Conservation (phyloP, 2,797 vertebrate genomes). For the Aulostomus chinensis region DNA sequence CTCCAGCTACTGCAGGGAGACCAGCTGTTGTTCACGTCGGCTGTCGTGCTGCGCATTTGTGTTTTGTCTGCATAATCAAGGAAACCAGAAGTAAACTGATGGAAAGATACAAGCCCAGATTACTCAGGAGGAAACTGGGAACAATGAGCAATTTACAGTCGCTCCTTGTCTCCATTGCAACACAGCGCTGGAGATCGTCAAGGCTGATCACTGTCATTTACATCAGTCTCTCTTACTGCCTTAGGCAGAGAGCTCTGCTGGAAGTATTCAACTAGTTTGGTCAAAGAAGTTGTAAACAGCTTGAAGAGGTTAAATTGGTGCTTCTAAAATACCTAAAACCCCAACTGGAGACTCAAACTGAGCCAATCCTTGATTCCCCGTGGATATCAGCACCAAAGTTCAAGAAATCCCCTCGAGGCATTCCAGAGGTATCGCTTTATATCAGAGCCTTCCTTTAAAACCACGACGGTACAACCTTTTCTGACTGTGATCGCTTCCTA, state of each 20-base stretch:
- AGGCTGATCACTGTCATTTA: conserved; percentile 61
- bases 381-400: too few relatives aligned
- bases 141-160: conserved; percentile 78
- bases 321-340: too few relatives aligned
- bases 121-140: conserved; percentile 75
- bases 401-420: too few relatives aligned
- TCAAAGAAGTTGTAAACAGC: too few relatives aligned
- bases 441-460: too few relatives aligned
- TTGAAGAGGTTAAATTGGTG: too few relatives aligned
- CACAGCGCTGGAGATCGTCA: conserved; percentile 34
- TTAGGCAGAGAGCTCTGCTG: conserved; percentile 7
- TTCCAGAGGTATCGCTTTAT: too few relatives aligned
- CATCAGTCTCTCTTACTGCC: conserved; percentile 41
- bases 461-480: too few relatives aligned
- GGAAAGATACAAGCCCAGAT: conserved; percentile 74
- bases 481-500: too few relatives aligned
- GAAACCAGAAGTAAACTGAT: conserved; percentile 79
- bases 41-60: conserved; percentile 58
- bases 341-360: too few relatives aligned
- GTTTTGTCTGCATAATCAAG: conserved; percentile 87
- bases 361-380: too few relatives aligned
- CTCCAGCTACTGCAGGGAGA: conserved; percentile 15
- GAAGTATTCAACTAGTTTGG: background rate
- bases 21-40: conserved; percentile 46
- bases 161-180: conserved; percentile 43